Evolutionary conservation across 2,888 invertebrate genomes (phyloP).

Genomic region (Eristalinus sepulchralis): DNA sequence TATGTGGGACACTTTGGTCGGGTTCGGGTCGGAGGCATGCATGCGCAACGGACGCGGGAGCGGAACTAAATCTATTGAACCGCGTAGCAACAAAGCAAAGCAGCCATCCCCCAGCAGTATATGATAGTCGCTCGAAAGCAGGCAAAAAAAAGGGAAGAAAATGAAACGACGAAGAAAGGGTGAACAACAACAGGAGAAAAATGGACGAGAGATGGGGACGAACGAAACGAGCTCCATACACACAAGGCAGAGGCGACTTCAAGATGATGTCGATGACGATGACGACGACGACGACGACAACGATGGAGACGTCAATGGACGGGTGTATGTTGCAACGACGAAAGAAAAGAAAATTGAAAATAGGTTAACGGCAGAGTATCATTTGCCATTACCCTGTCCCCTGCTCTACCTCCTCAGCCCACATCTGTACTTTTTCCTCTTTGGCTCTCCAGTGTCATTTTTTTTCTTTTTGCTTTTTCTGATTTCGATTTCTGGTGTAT

Average conservation of each 20-base stretch:
- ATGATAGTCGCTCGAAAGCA: conserved; percentile 1
- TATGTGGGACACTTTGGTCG: conserved; percentile 30
- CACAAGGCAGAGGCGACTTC: conserved; percentile 30
- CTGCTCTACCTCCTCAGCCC: not conserved
- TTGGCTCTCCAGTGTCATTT: not conserved
- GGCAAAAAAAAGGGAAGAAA: not conserved
- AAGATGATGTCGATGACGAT: conserved; percentile 33
- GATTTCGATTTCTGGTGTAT: conserved; percentile 41
- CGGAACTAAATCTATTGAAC: conserved; percentile 28
- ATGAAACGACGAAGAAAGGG: conserved; percentile 21
- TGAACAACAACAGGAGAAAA: conserved; percentile 12
- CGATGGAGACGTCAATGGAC: conserved; percentile 26
- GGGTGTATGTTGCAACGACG: conserved; percentile 20
- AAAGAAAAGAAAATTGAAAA: conserved; percentile 50
- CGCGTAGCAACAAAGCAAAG: conserved; percentile 44
- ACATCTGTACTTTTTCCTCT: not conserved
- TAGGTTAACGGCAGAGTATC: conserved; percentile 66
- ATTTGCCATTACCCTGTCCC: conserved; percentile 36
- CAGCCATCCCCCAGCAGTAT: not conserved
- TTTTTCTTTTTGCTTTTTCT: conserved; percentile 15
- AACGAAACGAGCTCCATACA: not conserved
- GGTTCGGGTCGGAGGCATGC: not conserved
- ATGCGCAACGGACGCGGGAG: not conserved
- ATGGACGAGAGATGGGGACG: not conserved
- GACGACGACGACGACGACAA: conserved; percentile 10